Base-by-base conservation (phyloP, 2,797 vertebrate genomes). In the Geotrypetes seraphini region DNA sequence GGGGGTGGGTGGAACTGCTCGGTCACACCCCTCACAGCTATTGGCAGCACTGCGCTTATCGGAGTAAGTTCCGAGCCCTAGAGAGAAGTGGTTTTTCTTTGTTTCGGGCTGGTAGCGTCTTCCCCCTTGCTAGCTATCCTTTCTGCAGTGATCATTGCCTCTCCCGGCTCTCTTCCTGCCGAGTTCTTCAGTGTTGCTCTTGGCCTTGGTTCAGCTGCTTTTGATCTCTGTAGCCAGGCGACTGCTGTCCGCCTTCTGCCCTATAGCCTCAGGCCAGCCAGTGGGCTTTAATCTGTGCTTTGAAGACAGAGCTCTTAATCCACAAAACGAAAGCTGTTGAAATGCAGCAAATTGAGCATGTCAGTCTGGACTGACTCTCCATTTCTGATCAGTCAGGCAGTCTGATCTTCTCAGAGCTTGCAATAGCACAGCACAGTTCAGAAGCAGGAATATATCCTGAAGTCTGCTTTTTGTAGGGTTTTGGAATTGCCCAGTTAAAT, bases 161-260 rank as follows among this genome's bases (percentile, higher is more conserved):
- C 28, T 8, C 46, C 43, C 28, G n/a, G n/a, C n/a, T n/a, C n/a
- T n/a, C n/a, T n/a, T n/a, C n/a, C n/a, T n/a, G n/a, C n/a, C n/a
- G n/a, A n/a, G n/a, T n/a, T n/a, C n/a, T n/a, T n/a, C n/a, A n/a
- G n/a, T n/a, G 9, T 8, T 43, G 18, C 36, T 14, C 22, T 43
- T 56, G 46, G 43, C 36, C 15, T 26, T 7, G n/a, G 7, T 36
- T 48, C 54, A 43, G 6, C 2, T 48, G 14, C 7, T 35, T 31
- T 46, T 30, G 46, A 42, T 42, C 24, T 34, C 0, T 0, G 12
- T 1, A 1, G 4, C 1, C 1, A 12, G 33, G 18, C 12, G 5
- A 20, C 14, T 7, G 21, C 12, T 10, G 8, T 15, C 23, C 19
- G 12, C 6, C 3, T 4, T 1, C 1, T 2, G 18, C 20, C 44